phyloP scores from a whole-genome alignment of 2,797 vertebrate species.

The Pantherophis alleghaniensis region DNA sequence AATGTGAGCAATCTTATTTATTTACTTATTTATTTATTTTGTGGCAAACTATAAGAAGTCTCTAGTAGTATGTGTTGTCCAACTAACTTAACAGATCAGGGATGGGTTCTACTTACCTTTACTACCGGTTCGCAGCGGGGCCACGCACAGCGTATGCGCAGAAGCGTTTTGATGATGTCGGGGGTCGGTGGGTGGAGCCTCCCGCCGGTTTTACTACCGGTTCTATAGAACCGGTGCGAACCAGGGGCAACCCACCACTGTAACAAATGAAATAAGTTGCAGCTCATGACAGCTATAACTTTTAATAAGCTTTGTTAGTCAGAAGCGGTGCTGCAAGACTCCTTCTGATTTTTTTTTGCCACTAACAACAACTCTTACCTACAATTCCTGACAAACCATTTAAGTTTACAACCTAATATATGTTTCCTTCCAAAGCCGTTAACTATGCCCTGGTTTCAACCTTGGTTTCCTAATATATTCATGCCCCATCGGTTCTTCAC shows the following conservation, averaged over 20 bases:
- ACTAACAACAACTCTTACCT: not conserved
- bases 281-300: not conserved
- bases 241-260: no score
- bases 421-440: not conserved
- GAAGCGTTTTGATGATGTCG: no score
- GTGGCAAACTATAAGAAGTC: not conserved
- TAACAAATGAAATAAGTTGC: not conserved
- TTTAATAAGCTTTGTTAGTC: not conserved
- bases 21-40: no score
- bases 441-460: not conserved
- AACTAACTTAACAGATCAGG: not conserved
- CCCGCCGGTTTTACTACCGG: no score
- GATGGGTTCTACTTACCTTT: no score
- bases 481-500: not conserved
- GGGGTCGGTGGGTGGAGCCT: no score
- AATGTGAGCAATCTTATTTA: no score
- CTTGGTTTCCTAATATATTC: not conserved
- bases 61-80: not conserved
- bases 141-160: no score
- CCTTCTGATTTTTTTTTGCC: not conserved
- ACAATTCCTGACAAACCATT: not conserved
- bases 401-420: not conserved
- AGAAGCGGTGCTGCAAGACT: not conserved
- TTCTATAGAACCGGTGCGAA: no score
- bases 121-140: no score